Evolutionary conservation across 2,113 vertebrate genomes (phyloP).

Genomic region (Alaudala cheleensis): DNA sequence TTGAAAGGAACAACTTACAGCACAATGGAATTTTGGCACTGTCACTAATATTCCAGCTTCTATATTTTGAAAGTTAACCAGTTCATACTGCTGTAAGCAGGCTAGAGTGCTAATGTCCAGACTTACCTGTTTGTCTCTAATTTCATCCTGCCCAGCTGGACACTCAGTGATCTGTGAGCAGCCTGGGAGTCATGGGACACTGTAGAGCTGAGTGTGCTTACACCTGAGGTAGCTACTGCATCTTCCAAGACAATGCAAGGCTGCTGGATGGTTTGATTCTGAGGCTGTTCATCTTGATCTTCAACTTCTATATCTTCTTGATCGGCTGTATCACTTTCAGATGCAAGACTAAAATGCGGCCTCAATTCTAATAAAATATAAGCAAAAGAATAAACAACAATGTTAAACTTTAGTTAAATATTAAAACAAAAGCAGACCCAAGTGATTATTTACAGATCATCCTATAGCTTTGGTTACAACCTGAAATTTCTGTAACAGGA

Average conservation of each 20-base stretch:
- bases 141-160: slow-evolving; percentile 93
- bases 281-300: slow-evolving; percentile 75
- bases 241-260: slow-evolving; percentile 83
- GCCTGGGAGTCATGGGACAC: slow-evolving; percentile 90
- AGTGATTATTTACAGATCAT: neutral
- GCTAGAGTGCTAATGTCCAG: neutral
- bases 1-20: neutral
- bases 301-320: slow-evolving; percentile 89
- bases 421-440: neutral
- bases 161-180: slow-evolving; percentile 84
- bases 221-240: slow-evolving; percentile 91
- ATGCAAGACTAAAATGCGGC: slow-evolving; percentile 94
- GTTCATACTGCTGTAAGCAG: neutral
- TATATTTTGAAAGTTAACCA: neutral
- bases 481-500: neutral
- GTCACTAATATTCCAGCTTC: neutral
- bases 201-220: slow-evolving; percentile 97
- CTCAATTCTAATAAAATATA: slow-evolving; percentile 82
- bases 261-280: slow-evolving; percentile 75
- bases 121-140: slow-evolving; percentile 92
- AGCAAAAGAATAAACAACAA: neutral
- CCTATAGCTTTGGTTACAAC: neutral
- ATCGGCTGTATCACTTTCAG: slow-evolving; percentile 93
- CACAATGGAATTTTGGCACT: neutral
- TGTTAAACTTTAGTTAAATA: neutral